Conservation (phyloP, 1,140 invertebrate species). For the Musca domestica region DNA sequence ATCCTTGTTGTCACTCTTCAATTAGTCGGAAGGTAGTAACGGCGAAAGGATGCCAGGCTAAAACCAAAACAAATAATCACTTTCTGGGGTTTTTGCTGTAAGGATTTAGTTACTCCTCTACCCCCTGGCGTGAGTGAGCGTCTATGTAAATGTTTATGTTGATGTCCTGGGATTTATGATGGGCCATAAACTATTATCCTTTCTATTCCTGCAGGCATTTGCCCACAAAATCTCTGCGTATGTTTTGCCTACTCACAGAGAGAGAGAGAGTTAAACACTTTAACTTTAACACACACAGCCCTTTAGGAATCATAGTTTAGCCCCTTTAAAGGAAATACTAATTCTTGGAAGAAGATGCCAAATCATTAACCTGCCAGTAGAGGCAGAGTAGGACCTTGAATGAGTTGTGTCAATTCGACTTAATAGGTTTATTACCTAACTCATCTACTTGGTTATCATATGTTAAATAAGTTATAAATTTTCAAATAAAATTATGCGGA, state of each 20-base stretch:
- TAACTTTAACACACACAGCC: conserved; percentile 2
- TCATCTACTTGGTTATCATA: neutral
- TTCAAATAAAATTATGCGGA: neutral
- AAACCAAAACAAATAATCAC: conserved; percentile 15
- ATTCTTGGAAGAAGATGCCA: neutral
- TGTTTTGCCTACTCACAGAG: neutral
- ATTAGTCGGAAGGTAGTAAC: too few relatives aligned
- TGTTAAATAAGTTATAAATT: conserved; percentile 5
- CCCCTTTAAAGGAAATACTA: neutral
- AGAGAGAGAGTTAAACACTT: conserved; percentile 13
- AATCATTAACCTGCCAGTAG: conserved; percentile 2
- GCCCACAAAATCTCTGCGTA: neutral
- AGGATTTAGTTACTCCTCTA: conserved; percentile 1
- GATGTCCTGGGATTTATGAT: neutral
- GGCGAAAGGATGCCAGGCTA: neutral
- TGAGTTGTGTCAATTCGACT: neutral
- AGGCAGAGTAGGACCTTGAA: neutral
- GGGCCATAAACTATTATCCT: neutral
- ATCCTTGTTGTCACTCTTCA: neutral
- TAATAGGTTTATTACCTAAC: conserved; percentile 2
- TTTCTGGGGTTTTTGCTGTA: conserved; percentile 4
- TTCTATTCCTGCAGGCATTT: neutral
- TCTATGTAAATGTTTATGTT: too few relatives aligned
- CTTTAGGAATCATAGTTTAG: neutral
- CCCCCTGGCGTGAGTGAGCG: too few relatives aligned